phyloP scores from a whole-genome alignment of 1,140 invertebrate species.

The Drosophila elegans region DNA sequence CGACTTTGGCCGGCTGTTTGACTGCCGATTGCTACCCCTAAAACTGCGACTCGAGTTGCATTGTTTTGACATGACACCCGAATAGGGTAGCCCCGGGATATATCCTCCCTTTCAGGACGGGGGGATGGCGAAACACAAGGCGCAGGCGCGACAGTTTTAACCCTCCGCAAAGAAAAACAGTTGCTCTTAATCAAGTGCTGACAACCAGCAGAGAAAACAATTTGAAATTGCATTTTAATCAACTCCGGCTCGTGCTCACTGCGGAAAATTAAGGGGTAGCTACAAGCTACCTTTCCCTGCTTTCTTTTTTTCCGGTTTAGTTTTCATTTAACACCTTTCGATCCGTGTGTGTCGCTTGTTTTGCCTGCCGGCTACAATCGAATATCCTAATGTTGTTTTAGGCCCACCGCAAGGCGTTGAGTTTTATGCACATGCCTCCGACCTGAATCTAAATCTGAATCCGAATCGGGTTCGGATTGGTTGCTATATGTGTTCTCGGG shows the following conservation, averaged over 20 bases:
- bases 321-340: conserved; percentile 76
- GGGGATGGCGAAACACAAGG: not conserved
- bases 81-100: conserved; percentile 12
- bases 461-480: not conserved
- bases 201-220: conserved; percentile 72
- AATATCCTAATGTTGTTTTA: conserved; percentile 71
- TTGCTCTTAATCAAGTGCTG: conserved; percentile 81
- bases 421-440: conserved; percentile 10
- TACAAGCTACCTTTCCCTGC: not conserved
- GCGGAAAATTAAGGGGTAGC: conserved; percentile 18
- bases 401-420: conserved; percentile 54
- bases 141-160: conserved; percentile 40
- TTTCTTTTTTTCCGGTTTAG: conserved; percentile 47
- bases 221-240: conserved; percentile 80
- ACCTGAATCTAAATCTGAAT: conserved; percentile 15
- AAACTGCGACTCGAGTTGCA: conserved; percentile 62
- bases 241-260: conserved; percentile 52
- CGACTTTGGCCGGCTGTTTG: conserved; percentile 30
- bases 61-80: conserved; percentile 80
- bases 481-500: conserved; percentile 3
- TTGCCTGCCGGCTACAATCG: conserved; percentile 42
- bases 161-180: conserved; percentile 50
- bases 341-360: conserved; percentile 27
- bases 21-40: conserved; percentile 44
- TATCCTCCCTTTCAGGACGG: not conserved